Evolutionary conservation across 2,888 invertebrate species (phyloP).

Genomic region (Idaea dimidiata): DNA sequence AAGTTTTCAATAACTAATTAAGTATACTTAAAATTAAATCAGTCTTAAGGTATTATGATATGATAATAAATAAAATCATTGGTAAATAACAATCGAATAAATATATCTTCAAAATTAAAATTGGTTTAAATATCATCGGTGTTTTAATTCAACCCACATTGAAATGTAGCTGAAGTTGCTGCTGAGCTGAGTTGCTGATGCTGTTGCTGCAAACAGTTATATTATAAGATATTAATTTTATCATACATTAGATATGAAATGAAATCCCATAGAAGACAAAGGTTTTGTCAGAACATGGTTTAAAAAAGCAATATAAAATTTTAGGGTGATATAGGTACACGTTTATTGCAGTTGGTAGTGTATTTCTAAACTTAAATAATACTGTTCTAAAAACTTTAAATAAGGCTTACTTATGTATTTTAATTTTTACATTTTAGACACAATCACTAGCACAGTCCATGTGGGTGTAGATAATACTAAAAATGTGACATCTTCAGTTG

Average conservation of each 20-base stretch:
- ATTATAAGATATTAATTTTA: no score
- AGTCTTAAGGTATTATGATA: not conserved
- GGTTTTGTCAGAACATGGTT: no score
- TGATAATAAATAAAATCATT: not conserved
- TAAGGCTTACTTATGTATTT: slow-evolving; percentile 1
- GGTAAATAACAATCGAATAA: not conserved
- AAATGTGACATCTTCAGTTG: slow-evolving; percentile 35
- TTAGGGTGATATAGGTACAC: no score
- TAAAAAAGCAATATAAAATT: no score
- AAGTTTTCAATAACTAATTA: no score
- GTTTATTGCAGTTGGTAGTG: not conserved
- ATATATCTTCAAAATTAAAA: not conserved
- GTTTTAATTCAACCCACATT: not conserved
- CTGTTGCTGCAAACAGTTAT: no score
- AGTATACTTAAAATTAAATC: no score
- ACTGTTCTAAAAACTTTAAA: not conserved
- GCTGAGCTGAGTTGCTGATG: no score
- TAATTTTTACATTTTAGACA: slow-evolving; percentile 13
- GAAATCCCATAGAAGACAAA: no score
- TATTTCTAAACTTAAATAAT: not conserved
- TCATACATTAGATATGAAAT: no score
- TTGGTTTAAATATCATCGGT: not conserved
- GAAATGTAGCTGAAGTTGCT: not conserved
- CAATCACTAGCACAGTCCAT: slow-evolving; percentile 20
- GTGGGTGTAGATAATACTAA: slow-evolving; percentile 35